Percentiles rank a stretch among this genome's conserved stretches.
Conservation (phyloP, 2,888 invertebrate species). For the Lithophane semibrunnea region DNA sequence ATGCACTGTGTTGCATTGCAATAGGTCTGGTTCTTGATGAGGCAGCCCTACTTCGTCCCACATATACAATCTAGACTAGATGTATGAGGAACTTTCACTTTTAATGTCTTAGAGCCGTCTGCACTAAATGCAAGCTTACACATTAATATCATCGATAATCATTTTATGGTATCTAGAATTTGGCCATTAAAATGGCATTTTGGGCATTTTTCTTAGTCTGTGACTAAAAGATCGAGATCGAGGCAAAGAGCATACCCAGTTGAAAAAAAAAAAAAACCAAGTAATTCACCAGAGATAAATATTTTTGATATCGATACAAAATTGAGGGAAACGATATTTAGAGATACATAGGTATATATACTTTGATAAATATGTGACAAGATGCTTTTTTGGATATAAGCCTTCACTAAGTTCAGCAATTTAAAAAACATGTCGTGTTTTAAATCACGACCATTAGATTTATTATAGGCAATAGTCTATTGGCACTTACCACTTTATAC, state of each 20-base stretch:
- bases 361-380: too few species aligned
- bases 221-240: too few species aligned
- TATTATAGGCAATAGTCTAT: too few species aligned
- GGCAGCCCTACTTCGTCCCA: slow-evolving; percentile 53
- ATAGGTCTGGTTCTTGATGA: slow-evolving; percentile 3
- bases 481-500: too few species aligned
- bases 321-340: too few species aligned
- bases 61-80: slow-evolving; percentile 62
- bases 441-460: too few species aligned
- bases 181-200: not conserved
- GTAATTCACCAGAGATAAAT: not conserved
- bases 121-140: slow-evolving; percentile 26
- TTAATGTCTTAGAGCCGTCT: slow-evolving; percentile 40
- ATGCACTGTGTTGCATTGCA: not conserved
- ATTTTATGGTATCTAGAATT: not conserved
- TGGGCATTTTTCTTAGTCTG: not conserved
- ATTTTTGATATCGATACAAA: not conserved
- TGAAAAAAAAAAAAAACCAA: too few species aligned
- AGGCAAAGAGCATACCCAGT: too few species aligned
- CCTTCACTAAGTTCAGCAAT: too few species aligned
- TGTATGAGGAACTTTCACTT: slow-evolving; percentile 58
- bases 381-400: too few species aligned
- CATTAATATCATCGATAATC: slow-evolving; percentile 2
- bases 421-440: too few species aligned
- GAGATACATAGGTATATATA: too few species aligned